Evolutionary conservation across 2,797 vertebrate species (phyloP).

Genomic region (Sebastolobus altivelis): DNA sequence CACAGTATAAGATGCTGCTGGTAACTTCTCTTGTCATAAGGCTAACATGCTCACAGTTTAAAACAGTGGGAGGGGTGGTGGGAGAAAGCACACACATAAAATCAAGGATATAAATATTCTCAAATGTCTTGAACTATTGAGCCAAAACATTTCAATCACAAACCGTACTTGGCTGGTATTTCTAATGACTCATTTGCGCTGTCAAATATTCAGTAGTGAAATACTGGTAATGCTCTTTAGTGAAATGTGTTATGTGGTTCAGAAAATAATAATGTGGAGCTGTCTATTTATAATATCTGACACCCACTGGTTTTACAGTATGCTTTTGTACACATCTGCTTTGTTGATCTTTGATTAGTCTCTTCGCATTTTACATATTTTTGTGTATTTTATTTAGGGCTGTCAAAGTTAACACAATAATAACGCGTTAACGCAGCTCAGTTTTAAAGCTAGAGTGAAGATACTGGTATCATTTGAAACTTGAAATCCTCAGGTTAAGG

Average conservation of each 20-base stretch:
- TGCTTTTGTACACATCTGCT: neutral
- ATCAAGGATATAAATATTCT: conserved; percentile 15
- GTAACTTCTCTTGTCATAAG: neutral
- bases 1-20: neutral
- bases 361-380: neutral
- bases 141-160: conserved; percentile 36
- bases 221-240: conserved; percentile 23
- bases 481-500: no score
- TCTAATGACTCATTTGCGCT: conserved; percentile 38
- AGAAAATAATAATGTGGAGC: conserved; percentile 16
- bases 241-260: conserved; percentile 23
- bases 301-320: conserved; percentile 2
- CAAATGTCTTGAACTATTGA: conserved; percentile 26
- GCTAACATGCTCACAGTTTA: neutral
- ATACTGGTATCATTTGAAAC: no score
- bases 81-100: conserved; percentile 1
- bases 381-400: neutral
- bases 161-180: neutral
- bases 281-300: conserved; percentile 15
- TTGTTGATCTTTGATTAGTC: neutral
- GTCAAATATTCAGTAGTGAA: conserved; percentile 38
- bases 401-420: neutral
- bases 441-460: no score
- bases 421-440: no score
- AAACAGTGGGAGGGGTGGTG: neutral